These are phyloP conservation scores for Dorcus parallelipipedus DNA, from an alignment of 2,888 invertebrate genomes.

Conservation along the genomic window DNA sequence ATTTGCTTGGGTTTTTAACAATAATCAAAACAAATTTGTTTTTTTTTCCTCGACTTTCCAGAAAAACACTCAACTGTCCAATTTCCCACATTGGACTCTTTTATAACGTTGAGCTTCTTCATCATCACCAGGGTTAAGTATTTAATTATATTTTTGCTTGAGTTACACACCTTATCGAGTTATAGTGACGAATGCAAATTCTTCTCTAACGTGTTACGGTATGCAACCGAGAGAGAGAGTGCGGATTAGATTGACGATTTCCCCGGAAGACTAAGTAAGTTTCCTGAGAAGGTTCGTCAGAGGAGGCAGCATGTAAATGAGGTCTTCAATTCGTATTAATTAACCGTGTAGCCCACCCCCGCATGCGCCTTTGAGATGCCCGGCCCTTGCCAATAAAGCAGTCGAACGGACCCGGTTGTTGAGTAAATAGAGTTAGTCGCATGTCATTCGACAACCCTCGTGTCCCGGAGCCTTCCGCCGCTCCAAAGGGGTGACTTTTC, in stretches of 20 bases:
- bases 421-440: conserved; percentile 44
- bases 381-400: conserved; percentile 41
- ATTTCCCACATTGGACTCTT: too few species aligned
- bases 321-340: conserved; percentile 45
- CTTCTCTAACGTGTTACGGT: too few species aligned
- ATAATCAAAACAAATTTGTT: too few species aligned
- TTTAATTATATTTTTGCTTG: too few species aligned
- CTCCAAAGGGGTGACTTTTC: conserved; percentile 27
- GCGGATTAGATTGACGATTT: conserved; percentile 18
- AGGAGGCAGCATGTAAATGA: conserved; percentile 40
- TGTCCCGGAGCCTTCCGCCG: conserved; percentile 19
- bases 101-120: too few species aligned
- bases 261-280: conserved; percentile 16
- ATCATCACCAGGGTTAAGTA: too few species aligned
- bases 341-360: conserved; percentile 38
- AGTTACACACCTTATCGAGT: too few species aligned
- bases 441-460: conserved; percentile 37
- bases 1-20: too few species aligned
- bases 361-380: conserved; percentile 37
- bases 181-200: too few species aligned
- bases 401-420: conserved; percentile 35
- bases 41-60: too few species aligned
- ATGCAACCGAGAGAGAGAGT: not conserved
- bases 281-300: conserved; percentile 29
- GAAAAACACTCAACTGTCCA: too few species aligned